phyloP scores from a whole-genome alignment of 2,888 invertebrate genomes.

The Cancer borealis region DNA sequence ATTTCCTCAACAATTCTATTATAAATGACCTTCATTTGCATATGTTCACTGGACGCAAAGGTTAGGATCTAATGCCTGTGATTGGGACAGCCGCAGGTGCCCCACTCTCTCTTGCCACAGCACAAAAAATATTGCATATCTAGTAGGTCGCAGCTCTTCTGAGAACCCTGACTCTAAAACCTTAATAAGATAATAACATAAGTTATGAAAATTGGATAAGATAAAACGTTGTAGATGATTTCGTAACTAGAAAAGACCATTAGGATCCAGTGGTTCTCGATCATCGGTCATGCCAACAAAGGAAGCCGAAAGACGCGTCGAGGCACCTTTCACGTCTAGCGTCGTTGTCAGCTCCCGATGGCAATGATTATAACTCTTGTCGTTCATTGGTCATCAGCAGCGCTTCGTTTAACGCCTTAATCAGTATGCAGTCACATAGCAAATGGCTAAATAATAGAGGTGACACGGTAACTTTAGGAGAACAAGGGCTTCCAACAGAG shows the following conservation, averaged over 20 bases:
- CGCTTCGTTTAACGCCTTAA: slow-evolving; percentile 50
- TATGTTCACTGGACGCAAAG: background rate
- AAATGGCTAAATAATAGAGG: slow-evolving; percentile 35
- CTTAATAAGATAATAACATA: background rate
- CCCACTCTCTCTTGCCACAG: background rate
- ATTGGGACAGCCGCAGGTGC: background rate
- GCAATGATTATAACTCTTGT: slow-evolving; percentile 26
- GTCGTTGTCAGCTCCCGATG: slow-evolving; percentile 9
- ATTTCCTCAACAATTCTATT: background rate
- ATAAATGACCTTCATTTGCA: slow-evolving; percentile 33
- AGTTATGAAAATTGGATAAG: background rate
- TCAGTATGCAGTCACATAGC: slow-evolving; percentile 56
- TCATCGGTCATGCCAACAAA: background rate
- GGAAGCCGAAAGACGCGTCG: background rate
- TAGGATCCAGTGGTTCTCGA: background rate
- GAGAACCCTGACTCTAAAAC: background rate
- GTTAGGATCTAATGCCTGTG: background rate
- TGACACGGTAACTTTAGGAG: background rate
- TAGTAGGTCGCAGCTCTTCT: background rate
- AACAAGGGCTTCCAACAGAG: background rate
- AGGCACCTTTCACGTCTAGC: background rate
- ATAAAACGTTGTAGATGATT: background rate
- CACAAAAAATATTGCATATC: background rate
- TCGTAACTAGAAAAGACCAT: background rate
- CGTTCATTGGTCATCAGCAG: slow-evolving; percentile 22